A percentile compares a stretch with the other conserved stretches of the same genome.
These are phyloP conservation scores for Epinephelus fuscoguttatus DNA, from an alignment of 2,113 vertebrate genomes.

Conservation along the genomic window DNA sequence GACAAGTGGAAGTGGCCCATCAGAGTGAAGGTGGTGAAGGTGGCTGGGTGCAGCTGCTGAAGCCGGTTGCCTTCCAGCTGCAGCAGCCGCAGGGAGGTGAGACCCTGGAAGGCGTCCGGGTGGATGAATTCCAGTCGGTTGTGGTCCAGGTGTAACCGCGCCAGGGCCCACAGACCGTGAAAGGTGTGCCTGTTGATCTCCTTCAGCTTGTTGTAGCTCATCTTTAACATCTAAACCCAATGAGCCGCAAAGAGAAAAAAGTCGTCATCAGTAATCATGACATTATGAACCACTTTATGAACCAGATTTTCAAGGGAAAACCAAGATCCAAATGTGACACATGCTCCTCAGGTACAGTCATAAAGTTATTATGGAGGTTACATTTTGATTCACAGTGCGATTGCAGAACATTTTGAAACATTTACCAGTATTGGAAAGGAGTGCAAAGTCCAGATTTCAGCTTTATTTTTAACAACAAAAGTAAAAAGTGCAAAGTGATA, in stretches of 20 bases:
- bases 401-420: no score
- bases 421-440: no score
- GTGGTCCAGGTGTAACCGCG: slow-evolving; percentile 92
- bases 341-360: no score
- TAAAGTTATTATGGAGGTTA: no score
- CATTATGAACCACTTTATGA: not conserved
- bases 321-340: not conserved
- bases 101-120: slow-evolving; percentile 90
- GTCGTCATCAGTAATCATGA: not conserved
- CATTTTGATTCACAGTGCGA: no score
- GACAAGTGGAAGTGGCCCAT: slow-evolving; percentile 88
- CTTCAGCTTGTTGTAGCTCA: slow-evolving; percentile 94
- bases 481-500: no score
- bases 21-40: slow-evolving; percentile 89
- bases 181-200: slow-evolving; percentile 84
- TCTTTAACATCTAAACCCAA: slow-evolving; percentile 89
- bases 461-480: no score
- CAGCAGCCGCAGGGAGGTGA: slow-evolving; percentile 88
- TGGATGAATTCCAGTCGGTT: slow-evolving; percentile 92
- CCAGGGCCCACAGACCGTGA: slow-evolving; percentile 86
- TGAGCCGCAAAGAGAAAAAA: not conserved
- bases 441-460: no score
- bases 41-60: slow-evolving; percentile 88
- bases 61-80: slow-evolving; percentile 93
- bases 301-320: not conserved